Base-by-base conservation (phyloP, 2,888 invertebrate genomes). In the Athrips mouffetella region DNA sequence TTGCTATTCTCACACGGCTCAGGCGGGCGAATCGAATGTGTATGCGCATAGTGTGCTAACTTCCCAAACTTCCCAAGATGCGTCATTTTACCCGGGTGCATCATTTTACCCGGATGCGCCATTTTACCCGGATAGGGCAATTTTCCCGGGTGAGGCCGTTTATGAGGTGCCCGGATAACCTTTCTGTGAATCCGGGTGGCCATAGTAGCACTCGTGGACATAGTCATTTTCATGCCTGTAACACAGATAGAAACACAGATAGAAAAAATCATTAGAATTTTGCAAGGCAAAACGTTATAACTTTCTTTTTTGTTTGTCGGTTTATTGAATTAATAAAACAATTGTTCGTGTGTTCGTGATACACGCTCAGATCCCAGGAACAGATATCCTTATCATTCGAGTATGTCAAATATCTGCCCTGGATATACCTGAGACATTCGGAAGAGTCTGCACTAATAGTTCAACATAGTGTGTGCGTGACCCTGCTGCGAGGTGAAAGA, bases 1-100 rank as follows among this genome's bases (percentile, higher is more conserved):
- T 95, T 96, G 55, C 96, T 96, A 82, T 94, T 96, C 76, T 96
- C 96, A 76, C 95, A 94, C 53, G 92, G 91, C 72, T 90, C 90
- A 31, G 89, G 78, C 45, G 88, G 87, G 57, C 89, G 73, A 59
- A 89, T 62, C 30, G 78, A 53, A 63, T 90, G 90, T 69, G 86
- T 78, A 79, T 87, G 80, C 55, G 86, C 68, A 76, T 83, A 79
- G 63, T 82, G 78, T 48, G 76, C 60, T 52, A 79, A 63, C 64
- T 84, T 78, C 54, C 80, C 80, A 70, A 87, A 74, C 64, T 87
- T 88, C 39, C 65, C 67, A 42, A 68, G 53, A 40, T 79, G 73
- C 44, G 63, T 47, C 40, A 70, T 45, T 61, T 73, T 72, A 37
- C 74, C 72, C 51, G 67, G 61, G 54, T 76, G 72, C 48, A 71